Percentiles rank a stretch among this genome's conserved stretches.
These are phyloP conservation scores for Hyperoplus lanceolatus DNA, from an alignment of 2,797 vertebrate species.

Conservation along the genomic window DNA sequence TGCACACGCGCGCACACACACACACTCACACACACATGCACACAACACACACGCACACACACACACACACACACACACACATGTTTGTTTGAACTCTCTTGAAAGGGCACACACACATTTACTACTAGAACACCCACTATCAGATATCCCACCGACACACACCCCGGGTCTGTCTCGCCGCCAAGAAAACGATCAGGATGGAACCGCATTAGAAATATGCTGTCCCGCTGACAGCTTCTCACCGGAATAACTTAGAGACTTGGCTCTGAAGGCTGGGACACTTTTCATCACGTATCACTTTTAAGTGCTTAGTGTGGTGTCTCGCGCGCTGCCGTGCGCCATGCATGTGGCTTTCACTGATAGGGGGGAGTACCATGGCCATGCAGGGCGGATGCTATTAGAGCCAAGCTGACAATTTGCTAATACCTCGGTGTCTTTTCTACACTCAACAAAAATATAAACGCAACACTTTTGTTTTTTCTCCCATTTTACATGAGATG, in stretches of 20 bases:
- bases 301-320: constrained; percentile 38
- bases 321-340: constrained; percentile 15
- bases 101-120: constrained; percentile 6
- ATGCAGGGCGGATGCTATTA: not conserved
- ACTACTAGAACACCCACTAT: constrained; percentile 47
- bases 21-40: constrained; percentile 6
- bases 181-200: constrained; percentile 59
- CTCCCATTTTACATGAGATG: too few species aligned
- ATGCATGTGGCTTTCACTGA: constrained; percentile 9
- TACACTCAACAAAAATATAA: too few species aligned
- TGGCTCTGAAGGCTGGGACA: constrained; percentile 38
- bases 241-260: constrained; percentile 41
- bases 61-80: constrained; percentile 38
- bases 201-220: constrained; percentile 41
- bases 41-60: constrained; percentile 38
- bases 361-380: not conserved
- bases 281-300: constrained; percentile 50
- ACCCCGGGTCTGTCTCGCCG: constrained; percentile 27
- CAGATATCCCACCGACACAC: constrained; percentile 46
- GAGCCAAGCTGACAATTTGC: not conserved
- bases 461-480: too few species aligned
- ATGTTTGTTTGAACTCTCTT: constrained; percentile 41
- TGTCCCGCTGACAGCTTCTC: constrained; percentile 54
- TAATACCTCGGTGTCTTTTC: not conserved
- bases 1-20: constrained; percentile 36